phyloP scores from a whole-genome alignment of 2,113 vertebrate species.

The Grammomys surdaster region DNA sequence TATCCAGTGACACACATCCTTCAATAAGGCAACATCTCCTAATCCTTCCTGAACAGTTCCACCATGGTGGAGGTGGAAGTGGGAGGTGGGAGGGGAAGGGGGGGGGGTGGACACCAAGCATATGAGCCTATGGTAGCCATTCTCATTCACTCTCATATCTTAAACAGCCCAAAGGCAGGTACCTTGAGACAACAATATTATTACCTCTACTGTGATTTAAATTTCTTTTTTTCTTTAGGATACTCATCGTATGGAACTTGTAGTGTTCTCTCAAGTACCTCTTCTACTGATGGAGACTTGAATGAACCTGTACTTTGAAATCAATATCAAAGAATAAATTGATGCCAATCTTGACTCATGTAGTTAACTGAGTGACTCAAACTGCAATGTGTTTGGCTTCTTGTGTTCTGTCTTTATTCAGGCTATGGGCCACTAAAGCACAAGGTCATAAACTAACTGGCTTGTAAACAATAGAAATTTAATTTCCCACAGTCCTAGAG shows the following conservation, averaged over 20 bases:
- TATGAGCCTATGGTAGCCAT: not conserved
- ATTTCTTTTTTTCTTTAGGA: not conserved
- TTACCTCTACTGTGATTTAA: not conserved
- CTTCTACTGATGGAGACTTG: not conserved
- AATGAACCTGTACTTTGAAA: not conserved
- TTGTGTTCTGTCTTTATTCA: not conserved
- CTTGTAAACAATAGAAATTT: not conserved
- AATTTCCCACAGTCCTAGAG: not conserved
- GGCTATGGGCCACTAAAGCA: not conserved
- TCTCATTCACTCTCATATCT: not conserved
- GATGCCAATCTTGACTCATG: not conserved
- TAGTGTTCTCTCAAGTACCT: conserved; percentile 10
- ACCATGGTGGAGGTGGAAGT: not conserved
- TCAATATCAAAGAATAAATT: not conserved
- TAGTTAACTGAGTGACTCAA: not conserved
- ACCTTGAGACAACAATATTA: not conserved
- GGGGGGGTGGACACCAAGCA: not conserved
- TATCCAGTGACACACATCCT: not conserved
- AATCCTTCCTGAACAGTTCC: not conserved
- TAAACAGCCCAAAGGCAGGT: not conserved
- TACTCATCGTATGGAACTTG: not conserved
- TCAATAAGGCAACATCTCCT: not conserved
- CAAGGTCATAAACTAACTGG: not conserved
- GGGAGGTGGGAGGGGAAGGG: not conserved
- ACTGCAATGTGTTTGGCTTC: not conserved